phyloP scores from a whole-genome alignment of 2,888 invertebrate species.

The Tenthredo notha region DNA sequence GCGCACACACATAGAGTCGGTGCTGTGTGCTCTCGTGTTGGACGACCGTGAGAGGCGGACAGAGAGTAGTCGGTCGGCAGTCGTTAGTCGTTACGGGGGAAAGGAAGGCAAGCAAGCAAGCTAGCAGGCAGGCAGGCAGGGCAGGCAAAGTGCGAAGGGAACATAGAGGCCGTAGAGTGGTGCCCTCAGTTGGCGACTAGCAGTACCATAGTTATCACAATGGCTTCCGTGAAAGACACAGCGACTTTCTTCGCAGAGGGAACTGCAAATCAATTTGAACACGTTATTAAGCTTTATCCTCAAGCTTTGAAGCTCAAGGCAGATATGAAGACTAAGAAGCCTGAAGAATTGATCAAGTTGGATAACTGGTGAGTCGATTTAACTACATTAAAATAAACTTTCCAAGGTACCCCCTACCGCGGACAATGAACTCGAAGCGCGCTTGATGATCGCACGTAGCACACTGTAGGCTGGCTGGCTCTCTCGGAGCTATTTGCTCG shows the following conservation, averaged over 20 bases:
- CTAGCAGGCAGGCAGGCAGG: conserved; percentile 43
- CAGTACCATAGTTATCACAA: conserved; percentile 80
- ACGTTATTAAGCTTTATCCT: conserved; percentile 94
- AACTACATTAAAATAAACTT: conserved; percentile 52
- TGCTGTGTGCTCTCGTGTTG: conserved; percentile 27
- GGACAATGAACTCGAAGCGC: conserved; percentile 77
- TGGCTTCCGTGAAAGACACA: conserved; percentile 94
- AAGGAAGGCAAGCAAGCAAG: conserved; percentile 54
- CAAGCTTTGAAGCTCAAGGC: conserved; percentile 95
- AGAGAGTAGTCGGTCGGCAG: conserved; percentile 40
- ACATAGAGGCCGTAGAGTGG: conserved; percentile 65
- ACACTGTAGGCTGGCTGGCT: conserved; percentile 53
- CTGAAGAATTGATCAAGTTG: conserved; percentile 95
- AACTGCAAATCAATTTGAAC: conserved; percentile 91
- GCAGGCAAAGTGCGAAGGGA: conserved; percentile 32
- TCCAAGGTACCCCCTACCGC: conserved; percentile 65
- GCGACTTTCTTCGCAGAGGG: conserved; percentile 96
- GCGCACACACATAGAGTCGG: neutral
- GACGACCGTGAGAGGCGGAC: conserved; percentile 48
- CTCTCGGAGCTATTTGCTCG: conserved; percentile 38
- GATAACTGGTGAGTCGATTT: conserved; percentile 93
- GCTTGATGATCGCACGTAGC: conserved; percentile 71
- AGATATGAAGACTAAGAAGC: conserved; percentile 94
- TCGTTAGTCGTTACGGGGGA: conserved; percentile 43
- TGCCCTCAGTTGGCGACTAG: conserved; percentile 70